phyloP scores from a whole-genome alignment of 92 coral and sea anemone genomes.

The Porites rus region DNA sequence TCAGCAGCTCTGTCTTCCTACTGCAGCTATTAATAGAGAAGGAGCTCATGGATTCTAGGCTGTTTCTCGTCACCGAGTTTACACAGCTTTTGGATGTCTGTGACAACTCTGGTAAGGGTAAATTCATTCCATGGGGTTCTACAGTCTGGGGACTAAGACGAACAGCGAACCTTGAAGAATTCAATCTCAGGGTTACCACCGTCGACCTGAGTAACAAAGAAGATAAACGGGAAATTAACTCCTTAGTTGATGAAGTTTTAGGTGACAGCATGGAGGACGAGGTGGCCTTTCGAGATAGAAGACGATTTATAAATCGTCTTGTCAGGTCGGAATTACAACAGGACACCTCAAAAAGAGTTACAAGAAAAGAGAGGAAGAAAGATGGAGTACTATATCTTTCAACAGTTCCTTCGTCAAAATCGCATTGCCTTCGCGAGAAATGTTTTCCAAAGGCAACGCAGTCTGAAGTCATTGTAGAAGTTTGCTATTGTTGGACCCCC shows the following conservation, averaged over 20 bases:
- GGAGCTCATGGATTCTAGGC: slow-evolving; percentile 12
- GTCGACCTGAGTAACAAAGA: slow-evolving; percentile 58
- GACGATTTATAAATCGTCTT: slow-evolving; percentile 64
- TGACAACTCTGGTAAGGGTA: not conserved
- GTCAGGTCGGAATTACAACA: slow-evolving; percentile 3
- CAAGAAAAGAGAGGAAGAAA: not conserved
- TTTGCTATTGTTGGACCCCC: slow-evolving; percentile 27
- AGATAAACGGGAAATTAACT: slow-evolving; percentile 15
- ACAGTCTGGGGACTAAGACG: slow-evolving; percentile 77
- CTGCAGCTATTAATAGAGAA: slow-evolving; percentile 47
- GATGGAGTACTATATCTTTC: slow-evolving; percentile 21
- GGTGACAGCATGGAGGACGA: slow-evolving; percentile 55
- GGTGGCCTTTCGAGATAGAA: slow-evolving; percentile 63
- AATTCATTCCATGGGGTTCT: slow-evolving; percentile 63
- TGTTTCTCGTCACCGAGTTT: slow-evolving; percentile 55
- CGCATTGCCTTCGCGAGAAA: slow-evolving; percentile 25
- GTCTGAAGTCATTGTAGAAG: slow-evolving; percentile 20
- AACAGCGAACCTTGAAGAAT: slow-evolving; percentile 74
- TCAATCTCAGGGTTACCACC: slow-evolving; percentile 34
- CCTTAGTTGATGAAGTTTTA: slow-evolving; percentile 25
- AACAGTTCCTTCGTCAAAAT: slow-evolving; percentile 6
- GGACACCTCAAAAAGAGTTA: too few species aligned
- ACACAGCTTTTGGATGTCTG: slow-evolving; percentile 40
- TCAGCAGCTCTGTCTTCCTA: slow-evolving; percentile 56
- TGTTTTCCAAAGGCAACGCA: slow-evolving; percentile 3